phyloP scores from a whole-genome alignment of 53 echinoderm and acorn worm species.

The Pentamera pediparva region DNA sequence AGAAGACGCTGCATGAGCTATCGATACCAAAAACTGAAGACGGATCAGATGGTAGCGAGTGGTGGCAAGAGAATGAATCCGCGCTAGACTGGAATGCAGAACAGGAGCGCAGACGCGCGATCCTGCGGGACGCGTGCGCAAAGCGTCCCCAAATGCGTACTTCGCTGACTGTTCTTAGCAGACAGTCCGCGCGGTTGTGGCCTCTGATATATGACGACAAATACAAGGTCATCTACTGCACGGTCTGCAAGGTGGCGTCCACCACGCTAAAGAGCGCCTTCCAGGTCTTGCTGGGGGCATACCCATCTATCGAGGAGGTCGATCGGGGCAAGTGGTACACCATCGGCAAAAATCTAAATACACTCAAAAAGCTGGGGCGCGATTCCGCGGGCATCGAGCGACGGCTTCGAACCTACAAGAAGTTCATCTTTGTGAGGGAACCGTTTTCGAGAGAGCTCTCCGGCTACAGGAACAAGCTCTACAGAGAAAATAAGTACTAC shows the following conservation, averaged over 20 bases:
- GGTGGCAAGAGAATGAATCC: too few relatives aligned
- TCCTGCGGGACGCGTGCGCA: neutral
- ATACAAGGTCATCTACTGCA: constrained; percentile 51
- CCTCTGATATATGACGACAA: constrained; percentile 58
- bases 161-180: constrained; percentile 19
- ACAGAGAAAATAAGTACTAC: constrained; percentile 20
- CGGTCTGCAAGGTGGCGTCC: constrained; percentile 63
- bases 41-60: too few relatives aligned
- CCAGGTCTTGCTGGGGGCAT: constrained; percentile 56
- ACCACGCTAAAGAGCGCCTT: constrained; percentile 68
- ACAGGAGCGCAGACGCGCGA: neutral
- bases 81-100: neutral
- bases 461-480: constrained; percentile 58
- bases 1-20: too few relatives aligned
- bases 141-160: constrained; percentile 1
- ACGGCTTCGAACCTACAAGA: constrained; percentile 46
- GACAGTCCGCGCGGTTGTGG: constrained; percentile 30
- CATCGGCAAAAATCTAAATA: constrained; percentile 27
- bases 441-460: constrained; percentile 66
- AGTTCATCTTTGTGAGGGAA: constrained; percentile 64
- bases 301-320: constrained; percentile 40
- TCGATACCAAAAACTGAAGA: too few relatives aligned
- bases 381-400: constrained; percentile 30
- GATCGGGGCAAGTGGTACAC: constrained; percentile 16
- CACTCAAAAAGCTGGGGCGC: constrained; percentile 19